phyloP scores from a whole-genome alignment of 2,888 invertebrate genomes.

The Eupelmus urozonus region DNA sequence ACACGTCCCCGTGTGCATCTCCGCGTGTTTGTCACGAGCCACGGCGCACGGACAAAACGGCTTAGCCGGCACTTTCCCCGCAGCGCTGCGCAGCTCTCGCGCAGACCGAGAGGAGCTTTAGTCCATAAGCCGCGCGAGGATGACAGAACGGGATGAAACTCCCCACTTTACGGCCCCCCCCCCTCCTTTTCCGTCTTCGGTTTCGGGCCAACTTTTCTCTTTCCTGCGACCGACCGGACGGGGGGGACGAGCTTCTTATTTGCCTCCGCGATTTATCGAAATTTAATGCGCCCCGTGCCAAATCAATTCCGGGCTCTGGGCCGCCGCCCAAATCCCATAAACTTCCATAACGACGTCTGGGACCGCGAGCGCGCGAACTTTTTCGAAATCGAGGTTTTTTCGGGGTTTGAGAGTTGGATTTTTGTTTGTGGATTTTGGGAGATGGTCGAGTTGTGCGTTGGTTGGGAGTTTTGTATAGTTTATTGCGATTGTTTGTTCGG shows the following conservation, averaged over 20 bases:
- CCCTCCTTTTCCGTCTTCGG: constrained; percentile 30
- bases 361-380: neutral
- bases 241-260: constrained; percentile 52
- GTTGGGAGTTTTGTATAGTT: too few relatives aligned
- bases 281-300: constrained; percentile 58
- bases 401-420: too few relatives aligned
- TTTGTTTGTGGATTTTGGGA: too few relatives aligned
- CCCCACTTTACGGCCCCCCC: neutral
- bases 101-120: constrained; percentile 16
- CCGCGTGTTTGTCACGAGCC: constrained; percentile 17
- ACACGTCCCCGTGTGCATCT: neutral
- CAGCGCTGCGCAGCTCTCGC: neutral
- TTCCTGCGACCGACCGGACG: neutral
- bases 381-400: too few relatives aligned
- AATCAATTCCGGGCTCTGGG: constrained; percentile 55
- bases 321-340: constrained; percentile 52
- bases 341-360: constrained; percentile 42
- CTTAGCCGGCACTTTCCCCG: constrained; percentile 55
- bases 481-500: too few relatives aligned
- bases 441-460: too few relatives aligned
- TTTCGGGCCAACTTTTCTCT: constrained; percentile 54
- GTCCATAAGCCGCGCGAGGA: constrained; percentile 49
- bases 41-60: constrained; percentile 53
- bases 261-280: constrained; percentile 58
- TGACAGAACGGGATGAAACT: constrained; percentile 51